Conservation (phyloP, 2,113 vertebrate species). For the Brachirus orientalis region DNA sequence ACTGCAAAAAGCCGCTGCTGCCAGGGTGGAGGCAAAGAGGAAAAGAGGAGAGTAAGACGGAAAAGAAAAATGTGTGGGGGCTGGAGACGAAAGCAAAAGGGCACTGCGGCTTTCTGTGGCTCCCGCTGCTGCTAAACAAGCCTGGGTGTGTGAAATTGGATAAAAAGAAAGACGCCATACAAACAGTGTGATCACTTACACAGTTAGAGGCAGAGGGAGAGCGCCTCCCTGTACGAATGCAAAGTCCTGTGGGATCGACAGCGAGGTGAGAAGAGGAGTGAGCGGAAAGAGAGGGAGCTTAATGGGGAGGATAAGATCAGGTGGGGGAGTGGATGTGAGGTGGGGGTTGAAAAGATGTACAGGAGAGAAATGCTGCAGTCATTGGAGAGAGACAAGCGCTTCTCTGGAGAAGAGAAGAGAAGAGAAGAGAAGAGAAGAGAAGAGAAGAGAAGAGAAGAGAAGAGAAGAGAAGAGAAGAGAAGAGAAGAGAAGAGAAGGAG, state of each 20-base stretch:
- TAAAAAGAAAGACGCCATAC: slow-evolving; percentile 54
- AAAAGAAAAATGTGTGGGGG: slow-evolving; percentile 3
- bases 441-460: no score
- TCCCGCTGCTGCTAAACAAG: slow-evolving; percentile 64
- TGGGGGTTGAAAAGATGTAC: background rate
- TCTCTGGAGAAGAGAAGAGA: no score
- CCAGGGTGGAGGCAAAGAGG: slow-evolving; percentile 13
- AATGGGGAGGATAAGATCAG: slow-evolving; percentile 28
- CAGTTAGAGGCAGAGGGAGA: slow-evolving; percentile 1
- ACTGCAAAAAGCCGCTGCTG: slow-evolving; percentile 31
- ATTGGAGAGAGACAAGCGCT: slow-evolving; percentile 3
- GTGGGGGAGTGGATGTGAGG: background rate
- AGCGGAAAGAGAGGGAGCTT: slow-evolving; percentile 29
- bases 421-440: no score
- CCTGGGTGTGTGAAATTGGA: slow-evolving; percentile 65
- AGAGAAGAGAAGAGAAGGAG: slow-evolving; percentile 7
- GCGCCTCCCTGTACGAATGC: slow-evolving; percentile 24
- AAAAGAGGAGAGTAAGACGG: background rate
- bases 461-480: no score
- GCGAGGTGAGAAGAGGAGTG: slow-evolving; percentile 29
- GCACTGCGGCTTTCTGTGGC: slow-evolving; percentile 31
- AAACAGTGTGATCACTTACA: slow-evolving; percentile 57
- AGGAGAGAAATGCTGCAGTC: slow-evolving; percentile 20
- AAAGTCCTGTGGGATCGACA: slow-evolving; percentile 33
- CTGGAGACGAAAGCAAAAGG: slow-evolving; percentile 32